Conservation (phyloP, 2,113 vertebrate species). For the Carettochelys insculpta region DNA sequence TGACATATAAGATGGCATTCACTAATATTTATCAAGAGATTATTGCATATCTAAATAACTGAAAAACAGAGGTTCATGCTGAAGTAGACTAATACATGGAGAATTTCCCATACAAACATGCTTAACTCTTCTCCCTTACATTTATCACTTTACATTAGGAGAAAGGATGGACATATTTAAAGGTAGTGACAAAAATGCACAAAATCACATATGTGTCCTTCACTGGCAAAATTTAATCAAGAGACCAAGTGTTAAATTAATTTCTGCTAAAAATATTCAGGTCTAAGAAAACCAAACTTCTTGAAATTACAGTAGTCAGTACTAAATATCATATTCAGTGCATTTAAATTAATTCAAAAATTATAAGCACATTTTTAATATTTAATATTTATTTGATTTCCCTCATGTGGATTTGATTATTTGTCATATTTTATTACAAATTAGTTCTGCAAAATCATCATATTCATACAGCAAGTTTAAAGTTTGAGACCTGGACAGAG, state of each 20-base stretch:
- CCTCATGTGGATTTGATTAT: neutral
- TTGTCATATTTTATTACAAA: neutral
- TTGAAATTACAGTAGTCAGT: neutral
- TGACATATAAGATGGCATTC: neutral
- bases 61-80: neutral
- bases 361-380: neutral
- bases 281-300: neutral
- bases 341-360: neutral
- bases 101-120: neutral
- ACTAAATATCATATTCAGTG: neutral
- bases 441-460: neutral
- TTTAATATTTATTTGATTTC: neutral
- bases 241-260: neutral
- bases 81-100: neutral
- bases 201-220: neutral
- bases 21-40: neutral
- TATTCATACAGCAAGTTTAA: neutral
- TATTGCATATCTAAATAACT: neutral
- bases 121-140: neutral
- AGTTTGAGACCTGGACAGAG: constrained; percentile 7
- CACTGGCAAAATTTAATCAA: neutral
- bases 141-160: neutral
- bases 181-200: neutral
- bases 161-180: neutral
- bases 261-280: neutral